Evolutionary conservation across 2,113 vertebrate genomes (phyloP), one percentile per base, ranked within the genome.

Genomic region (Uria aalge): DNA sequence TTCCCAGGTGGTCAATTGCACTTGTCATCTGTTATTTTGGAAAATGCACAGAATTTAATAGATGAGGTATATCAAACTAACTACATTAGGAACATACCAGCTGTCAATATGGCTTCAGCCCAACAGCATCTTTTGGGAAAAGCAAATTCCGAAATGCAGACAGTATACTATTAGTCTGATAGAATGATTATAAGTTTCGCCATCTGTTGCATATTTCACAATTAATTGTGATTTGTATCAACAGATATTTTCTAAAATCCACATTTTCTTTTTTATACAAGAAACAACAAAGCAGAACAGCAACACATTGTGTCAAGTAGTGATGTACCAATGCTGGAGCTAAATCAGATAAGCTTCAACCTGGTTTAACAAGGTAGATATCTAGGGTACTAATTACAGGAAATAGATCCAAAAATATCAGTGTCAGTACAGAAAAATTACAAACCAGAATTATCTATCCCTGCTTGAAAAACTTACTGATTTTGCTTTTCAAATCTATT

Each of bases 51-150:
- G 93, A 92, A 98, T 98, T 98, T 98, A 98, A 98, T 98, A 98
- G 97, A 98, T 98, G 98, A 98, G 97, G 97, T 98, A 98, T 98
- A 98, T 98, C 97, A 98, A 97, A 97, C 96, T 98, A 98, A 98
- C 97, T 98, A 95, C 92, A 94, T 98, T 98, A 98, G 90, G 96
- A 98, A 97, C 66, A 96, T 91, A 97, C 97, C 98, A 98, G 97
- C 98, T 98, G 98, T 98, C 98, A 98, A 93, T 96, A 97, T 98
- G 98, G 98, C 98, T 97, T 97, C 69, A 88, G 59, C 96, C 98
- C 98, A 98, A 95, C 64, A 97, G 74, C 77, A 96, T 98, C 98
- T 98, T 98, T 97, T 94, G 98, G 97, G 98, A 98, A 98, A 98
- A 98, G 83, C 88, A 96, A 96, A 97, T 96, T 98, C 82, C 56